A percentile compares a stretch with the other conserved stretches of the same genome.
phyloP scores from a whole-genome alignment of 2,888 invertebrate genomes.

The Morpho helenor region DNA sequence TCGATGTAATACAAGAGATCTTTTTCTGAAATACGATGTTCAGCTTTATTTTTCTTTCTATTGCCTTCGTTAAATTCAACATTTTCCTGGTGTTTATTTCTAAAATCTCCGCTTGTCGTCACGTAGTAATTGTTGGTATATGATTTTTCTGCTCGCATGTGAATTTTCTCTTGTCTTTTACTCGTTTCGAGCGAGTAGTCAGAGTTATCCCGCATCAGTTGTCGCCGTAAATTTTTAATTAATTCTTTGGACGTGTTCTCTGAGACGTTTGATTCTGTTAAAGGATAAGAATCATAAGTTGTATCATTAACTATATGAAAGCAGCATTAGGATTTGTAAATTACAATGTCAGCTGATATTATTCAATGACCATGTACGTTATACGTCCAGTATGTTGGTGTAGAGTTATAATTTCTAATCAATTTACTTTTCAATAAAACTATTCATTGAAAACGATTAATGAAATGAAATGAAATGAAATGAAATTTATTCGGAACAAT shows the following conservation, averaged over 20 bases:
- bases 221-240: constrained; percentile 4
- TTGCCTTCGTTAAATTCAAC: too few species aligned
- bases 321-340: too few species aligned
- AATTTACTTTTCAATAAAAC: too few species aligned
- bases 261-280: not conserved
- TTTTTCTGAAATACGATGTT: constrained; percentile 7
- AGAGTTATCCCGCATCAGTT: constrained; percentile 9
- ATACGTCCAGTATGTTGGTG: too few species aligned
- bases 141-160: not conserved
- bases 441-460: too few species aligned
- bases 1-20: constrained; percentile 17
- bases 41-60: not conserved
- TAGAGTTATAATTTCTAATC: too few species aligned
- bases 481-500: too few species aligned
- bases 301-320: too few species aligned
- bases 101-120: not conserved
- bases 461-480: too few species aligned
- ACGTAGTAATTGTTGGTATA: not conserved
- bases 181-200: constrained; percentile 6
- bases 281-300: too few species aligned
- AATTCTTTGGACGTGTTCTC: not conserved
- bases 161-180: not conserved
- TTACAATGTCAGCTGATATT: too few species aligned
- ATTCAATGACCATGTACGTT: too few species aligned
- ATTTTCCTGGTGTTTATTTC: not conserved